These are phyloP conservation scores for Anoplophora glabripennis DNA, from an alignment of 1,140 invertebrate species.

Conservation along the genomic window DNA sequence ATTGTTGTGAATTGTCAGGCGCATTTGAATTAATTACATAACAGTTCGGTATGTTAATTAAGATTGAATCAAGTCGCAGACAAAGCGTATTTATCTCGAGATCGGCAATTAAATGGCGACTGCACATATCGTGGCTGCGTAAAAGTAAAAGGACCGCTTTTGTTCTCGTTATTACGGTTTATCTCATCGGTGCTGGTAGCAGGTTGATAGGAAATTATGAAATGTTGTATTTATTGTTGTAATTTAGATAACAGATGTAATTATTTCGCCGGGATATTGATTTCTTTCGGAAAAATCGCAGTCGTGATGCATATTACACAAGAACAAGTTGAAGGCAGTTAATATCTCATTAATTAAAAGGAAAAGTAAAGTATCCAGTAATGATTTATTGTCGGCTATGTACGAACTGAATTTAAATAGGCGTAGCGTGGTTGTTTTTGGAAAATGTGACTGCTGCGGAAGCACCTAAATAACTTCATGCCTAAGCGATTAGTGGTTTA, in stretches of 20 bases:
- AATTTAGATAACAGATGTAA: constrained; percentile 2
- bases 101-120: constrained; percentile 5
- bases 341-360: constrained; percentile 21
- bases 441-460: too few relatives aligned
- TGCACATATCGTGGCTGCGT: neutral
- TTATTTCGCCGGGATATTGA: constrained; percentile 4
- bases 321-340: constrained; percentile 11
- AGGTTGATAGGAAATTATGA: constrained; percentile 5
- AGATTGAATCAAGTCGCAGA: constrained; percentile 11
- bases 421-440: too few relatives aligned
- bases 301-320: constrained; percentile 21
- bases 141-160: constrained; percentile 4
- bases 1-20: constrained; percentile 4
- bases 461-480: too few relatives aligned
- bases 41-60: constrained; percentile 10
- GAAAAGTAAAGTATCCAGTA: constrained; percentile 2
- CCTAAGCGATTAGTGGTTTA: too few relatives aligned
- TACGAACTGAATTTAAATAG: too few relatives aligned
- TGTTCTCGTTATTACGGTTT: neutral
- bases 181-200: constrained; percentile 3
- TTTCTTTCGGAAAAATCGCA: constrained; percentile 5
- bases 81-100: constrained; percentile 11
- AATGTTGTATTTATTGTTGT: neutral
- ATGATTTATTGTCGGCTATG: too few relatives aligned
- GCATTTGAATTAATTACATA: constrained; percentile 19